These are phyloP conservation scores for Idaea straminata DNA, from an alignment of 2,888 invertebrate genomes.

Conservation along the genomic window DNA sequence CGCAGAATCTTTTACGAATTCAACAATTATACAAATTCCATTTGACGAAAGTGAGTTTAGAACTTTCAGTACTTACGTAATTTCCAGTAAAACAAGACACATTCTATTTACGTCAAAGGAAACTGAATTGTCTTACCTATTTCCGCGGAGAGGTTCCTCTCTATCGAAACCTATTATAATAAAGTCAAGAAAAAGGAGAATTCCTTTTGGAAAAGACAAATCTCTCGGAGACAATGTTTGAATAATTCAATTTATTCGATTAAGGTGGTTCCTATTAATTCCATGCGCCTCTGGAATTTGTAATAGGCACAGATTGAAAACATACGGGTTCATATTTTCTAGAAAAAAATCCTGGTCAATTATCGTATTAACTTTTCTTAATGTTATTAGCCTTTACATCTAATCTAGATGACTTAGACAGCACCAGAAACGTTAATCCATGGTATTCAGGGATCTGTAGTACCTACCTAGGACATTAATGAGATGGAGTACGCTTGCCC, in stretches of 20 bases:
- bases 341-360: neutral
- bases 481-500: no score
- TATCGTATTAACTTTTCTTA: neutral
- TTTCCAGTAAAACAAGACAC: neutral
- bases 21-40: neutral
- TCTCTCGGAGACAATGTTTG: constrained; percentile 45
- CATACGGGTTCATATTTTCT: constrained; percentile 18
- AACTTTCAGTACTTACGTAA: neutral
- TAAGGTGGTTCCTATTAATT: constrained; percentile 59
- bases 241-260: constrained; percentile 66
- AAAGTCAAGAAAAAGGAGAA: constrained; percentile 31
- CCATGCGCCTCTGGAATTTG: constrained; percentile 49
- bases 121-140: neutral
- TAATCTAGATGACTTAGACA: no score
- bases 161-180: constrained; percentile 1
- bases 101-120: neutral
- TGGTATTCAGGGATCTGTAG: no score
- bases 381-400: neutral
- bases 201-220: constrained; percentile 41
- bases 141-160: neutral
- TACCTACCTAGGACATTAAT: no score
- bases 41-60: neutral
- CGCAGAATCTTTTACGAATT: neutral
- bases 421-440: no score
- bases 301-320: constrained; percentile 28